Conservation (phyloP, 2,113 vertebrate genomes). For the Delphinus delphis region DNA sequence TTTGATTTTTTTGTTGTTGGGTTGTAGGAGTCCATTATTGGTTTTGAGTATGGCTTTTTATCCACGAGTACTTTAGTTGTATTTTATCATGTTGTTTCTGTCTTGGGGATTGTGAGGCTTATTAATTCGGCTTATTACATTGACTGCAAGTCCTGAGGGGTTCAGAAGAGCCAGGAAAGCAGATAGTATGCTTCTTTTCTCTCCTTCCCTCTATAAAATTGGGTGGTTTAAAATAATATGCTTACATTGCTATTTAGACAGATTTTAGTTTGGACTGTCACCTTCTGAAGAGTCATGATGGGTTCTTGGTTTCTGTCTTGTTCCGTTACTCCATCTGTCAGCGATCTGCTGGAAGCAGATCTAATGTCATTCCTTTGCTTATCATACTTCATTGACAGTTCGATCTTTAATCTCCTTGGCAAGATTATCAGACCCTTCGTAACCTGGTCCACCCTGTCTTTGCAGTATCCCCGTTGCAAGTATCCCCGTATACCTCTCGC, state of each 20-base stretch:
- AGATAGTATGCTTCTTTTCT: neutral
- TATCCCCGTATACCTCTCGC: neutral
- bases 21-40: neutral
- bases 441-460: neutral
- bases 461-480: neutral
- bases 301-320: neutral
- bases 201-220: neutral
- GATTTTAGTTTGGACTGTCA: neutral
- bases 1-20: neutral
- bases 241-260: neutral
- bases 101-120: neutral
- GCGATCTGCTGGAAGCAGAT: neutral
- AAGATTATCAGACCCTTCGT: neutral
- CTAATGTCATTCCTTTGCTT: neutral
- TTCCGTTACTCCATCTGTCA: neutral
- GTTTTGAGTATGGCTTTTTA: constrained; percentile 18
- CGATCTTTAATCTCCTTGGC: neutral
- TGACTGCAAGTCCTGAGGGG: neutral
- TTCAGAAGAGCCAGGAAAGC: neutral
- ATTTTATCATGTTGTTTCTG: constrained; percentile 8
- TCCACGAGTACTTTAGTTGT: neutral
- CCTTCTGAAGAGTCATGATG: neutral
- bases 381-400: neutral
- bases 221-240: neutral
- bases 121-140: neutral